Evolutionary conservation across 1,140 invertebrate genomes (phyloP).

Genomic region (Eubasilissa regina): DNA sequence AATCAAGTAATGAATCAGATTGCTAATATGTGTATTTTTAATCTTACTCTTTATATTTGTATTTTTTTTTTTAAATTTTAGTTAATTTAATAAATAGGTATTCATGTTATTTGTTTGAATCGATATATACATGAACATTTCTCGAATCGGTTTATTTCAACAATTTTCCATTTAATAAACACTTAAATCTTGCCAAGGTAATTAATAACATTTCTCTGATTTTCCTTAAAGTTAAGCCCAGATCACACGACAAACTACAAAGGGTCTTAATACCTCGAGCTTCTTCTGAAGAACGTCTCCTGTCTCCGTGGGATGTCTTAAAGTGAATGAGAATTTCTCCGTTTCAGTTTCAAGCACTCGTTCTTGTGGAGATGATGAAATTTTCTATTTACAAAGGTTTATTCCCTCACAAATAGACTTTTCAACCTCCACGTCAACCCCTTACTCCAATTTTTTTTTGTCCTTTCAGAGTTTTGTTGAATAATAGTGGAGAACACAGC

Average conservation of each 20-base stretch:
- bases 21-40: too few species aligned
- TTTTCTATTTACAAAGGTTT: conserved; percentile 32
- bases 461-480: background rate
- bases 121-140: too few species aligned
- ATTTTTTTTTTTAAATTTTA: too few species aligned
- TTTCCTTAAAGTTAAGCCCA: conserved; percentile 32
- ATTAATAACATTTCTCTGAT: background rate
- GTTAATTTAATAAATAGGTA: too few species aligned
- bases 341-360: conserved; percentile 35
- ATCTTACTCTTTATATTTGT: too few species aligned
- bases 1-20: too few species aligned
- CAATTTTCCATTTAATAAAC: too few species aligned
- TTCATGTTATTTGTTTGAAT: too few species aligned
- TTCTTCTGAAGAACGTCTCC: conserved; percentile 37
- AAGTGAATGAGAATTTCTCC: conserved; percentile 38
- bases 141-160: too few species aligned
- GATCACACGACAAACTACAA: conserved; percentile 43
- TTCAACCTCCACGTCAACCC: conserved; percentile 9
- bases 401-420: conserved; percentile 35
- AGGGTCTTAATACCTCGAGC: conserved; percentile 28
- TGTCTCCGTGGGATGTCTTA: conserved; percentile 22
- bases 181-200: too few species aligned
- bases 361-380: conserved; percentile 38
- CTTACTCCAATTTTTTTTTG: background rate
- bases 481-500: too few species aligned